Evolutionary conservation across 2,888 invertebrate species (phyloP).

Genomic region (Eulithis testata): DNA sequence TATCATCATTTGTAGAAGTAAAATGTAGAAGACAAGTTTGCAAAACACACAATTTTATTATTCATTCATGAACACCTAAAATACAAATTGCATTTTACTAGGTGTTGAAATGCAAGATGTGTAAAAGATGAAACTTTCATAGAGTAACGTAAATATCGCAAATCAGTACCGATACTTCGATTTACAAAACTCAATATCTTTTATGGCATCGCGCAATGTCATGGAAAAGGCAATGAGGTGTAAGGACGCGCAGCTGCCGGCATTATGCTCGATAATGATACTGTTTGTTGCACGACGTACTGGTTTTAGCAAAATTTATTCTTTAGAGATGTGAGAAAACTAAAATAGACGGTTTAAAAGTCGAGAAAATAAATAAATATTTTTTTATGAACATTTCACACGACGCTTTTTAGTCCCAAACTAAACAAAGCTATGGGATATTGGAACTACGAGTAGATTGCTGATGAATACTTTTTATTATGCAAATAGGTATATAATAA

Average conservation of each 20-base stretch:
- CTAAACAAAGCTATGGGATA: too few species aligned
- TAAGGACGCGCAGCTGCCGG: slow-evolving; percentile 74
- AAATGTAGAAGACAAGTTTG: too few species aligned
- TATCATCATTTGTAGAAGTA: too few species aligned
- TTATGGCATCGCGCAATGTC: slow-evolving; percentile 78
- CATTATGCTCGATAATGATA: slow-evolving; percentile 65
- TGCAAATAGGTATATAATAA: too few species aligned
- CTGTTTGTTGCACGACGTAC: slow-evolving; percentile 59
- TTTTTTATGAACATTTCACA: too few species aligned
- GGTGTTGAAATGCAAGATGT: not conserved
- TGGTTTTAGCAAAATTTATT: slow-evolving; percentile 53
- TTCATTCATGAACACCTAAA: too few species aligned
- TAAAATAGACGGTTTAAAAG: slow-evolving; percentile 1
- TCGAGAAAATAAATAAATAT: not conserved
- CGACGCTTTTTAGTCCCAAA: too few species aligned
- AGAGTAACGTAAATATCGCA: slow-evolving; percentile 43
- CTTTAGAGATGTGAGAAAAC: slow-evolving; percentile 13
- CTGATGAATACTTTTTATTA: too few species aligned
- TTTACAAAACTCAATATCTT: slow-evolving; percentile 73
- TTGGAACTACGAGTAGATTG: too few species aligned
- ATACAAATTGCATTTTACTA: too few species aligned
- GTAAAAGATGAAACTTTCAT: not conserved
- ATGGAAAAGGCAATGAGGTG: slow-evolving; percentile 81
- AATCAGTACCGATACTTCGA: slow-evolving; percentile 57
- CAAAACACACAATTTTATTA: too few species aligned